Evolutionary conservation across 2,797 vertebrate genomes (phyloP), one percentile per base, ranked within the genome.

Genomic region (Xenentodon cancila): DNA sequence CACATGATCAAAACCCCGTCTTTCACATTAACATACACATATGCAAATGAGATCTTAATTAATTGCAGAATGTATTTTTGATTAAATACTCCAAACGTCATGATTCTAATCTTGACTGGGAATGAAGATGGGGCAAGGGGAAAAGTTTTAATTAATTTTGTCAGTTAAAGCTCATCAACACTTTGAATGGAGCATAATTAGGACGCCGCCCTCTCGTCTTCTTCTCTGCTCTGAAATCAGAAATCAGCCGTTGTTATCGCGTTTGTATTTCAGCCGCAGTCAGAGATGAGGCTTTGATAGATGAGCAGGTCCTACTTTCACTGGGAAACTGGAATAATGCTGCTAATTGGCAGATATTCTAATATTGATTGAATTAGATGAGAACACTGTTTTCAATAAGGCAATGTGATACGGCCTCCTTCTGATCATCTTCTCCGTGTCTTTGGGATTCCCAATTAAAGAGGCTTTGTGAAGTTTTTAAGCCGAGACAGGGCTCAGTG

Each of bases 61-160:
- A 92, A 92, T 93, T 25, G 85, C 80, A 69, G 91, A 92, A 91
- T 75, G 75, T 86, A 88, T 82, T 91, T 92, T 92, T 93, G 92
- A 94, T 93, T 92, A 93, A 94, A 92, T 92, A 89, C 90, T 92
- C 89, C 79, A 93, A 93, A 92, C 88, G 86, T 92, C 89, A 92
- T 88, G 92, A 93, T 93, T 92, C 86, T 91, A 93, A 94, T 94
- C 93, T 92, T 91, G 88, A 91, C 89, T 71, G 70, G 70, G 79
- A 53, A 70, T 7, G 19, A 19, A 55, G 50, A 68, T 59, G 19
- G 15, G 16, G 42, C 2, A 15, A 13, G 32, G 21, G 55, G 25
- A 1, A 3, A 22, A 19, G 83, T 91, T 93, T 92, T 94, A 93
- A 93, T 94, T 93, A 94, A 93, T 92, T 94, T 92, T 87, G 82